Base-by-base conservation (phyloP, 2,888 invertebrate genomes). In the Marasmarcha lunaedactyla region DNA sequence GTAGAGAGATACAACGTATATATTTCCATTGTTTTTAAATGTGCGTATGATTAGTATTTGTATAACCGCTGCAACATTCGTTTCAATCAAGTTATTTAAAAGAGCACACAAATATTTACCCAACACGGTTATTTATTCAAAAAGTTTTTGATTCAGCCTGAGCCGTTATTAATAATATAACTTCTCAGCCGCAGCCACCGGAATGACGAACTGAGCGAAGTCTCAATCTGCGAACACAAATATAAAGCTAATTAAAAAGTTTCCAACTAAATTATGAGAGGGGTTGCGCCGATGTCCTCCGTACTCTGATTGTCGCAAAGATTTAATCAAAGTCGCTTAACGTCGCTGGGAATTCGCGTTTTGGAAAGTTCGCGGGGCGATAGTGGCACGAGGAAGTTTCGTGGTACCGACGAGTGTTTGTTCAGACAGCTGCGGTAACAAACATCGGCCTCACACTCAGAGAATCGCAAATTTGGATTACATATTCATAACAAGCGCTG, bases 161-260 rank as follows among this genome's bases (percentile, higher is more conserved):
- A 52, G 47, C 54, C 64, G 61, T 71, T 73, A 77, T 70, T 74
- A 71, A 71, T 76, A 72, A 72, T 66, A 68, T 68, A 78, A 77
- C 72, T 78, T 78, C 50, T 57, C 49, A 63, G 65, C 78, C 81
- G 58, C 78, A 69, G 57, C 56, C 63, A 63, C 60, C 63, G 57
- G 64, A 73, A 74, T 76, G 72, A 72, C 73, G 71, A 74, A 79
- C 74, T 63, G 67, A 62, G 55, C 65, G 51, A 81, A 73, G 76
- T 76, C 83, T 83, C 83, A 78, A 83, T 83, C 78, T 72, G 68
- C 78, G 81, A 83, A 83, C 77, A 83, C 81, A 83, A 83, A 83
- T 78, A 81, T 81, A 81, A 83, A 83, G 78, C 81, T 83, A 83
- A 83, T 83, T 83, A 79, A 83, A 83, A 83, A 83, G 81, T 83